Base-by-base conservation (phyloP, 2,113 vertebrate species). In the Callipepla californica region DNA sequence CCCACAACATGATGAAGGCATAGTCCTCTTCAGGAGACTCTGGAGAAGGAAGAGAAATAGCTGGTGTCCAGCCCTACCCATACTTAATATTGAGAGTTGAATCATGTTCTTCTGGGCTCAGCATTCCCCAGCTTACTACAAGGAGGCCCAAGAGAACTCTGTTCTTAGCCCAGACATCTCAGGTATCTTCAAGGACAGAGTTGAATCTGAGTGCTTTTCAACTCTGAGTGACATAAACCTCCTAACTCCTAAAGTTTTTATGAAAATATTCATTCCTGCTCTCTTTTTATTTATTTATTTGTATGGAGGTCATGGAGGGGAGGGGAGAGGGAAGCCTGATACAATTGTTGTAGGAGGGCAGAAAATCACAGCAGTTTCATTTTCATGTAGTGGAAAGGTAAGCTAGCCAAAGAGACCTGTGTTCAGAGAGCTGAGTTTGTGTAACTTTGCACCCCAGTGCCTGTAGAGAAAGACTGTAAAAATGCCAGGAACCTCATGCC, bases 1-100 rank as follows among this genome's bases (percentile, higher is more conserved):
- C 19, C 14, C 7, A 67, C 15, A n/a, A 50, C 42, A 45, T 0
- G 1, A 65, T 76, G 20, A 58, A 67, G 15, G 36, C 0, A 0
- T 16, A 23, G 16, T 20, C 5, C 87, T 53, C 10, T 82, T 12
- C 45, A 87, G 7, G 4, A 74, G 25, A 19, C 17, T 65, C 20
- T 72, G 32, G 25, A 59, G 5, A 55, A 65, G 22, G 34, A 85
- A 68, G 44, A 10, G 5, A 48, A 87, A 82, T 30, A 53, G 6
- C 12, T 2, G 1, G 2, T 16, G 36, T 89, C 15, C 53, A 93
- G 32, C 48, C 6, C 11, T 42, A 5, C 3, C 20, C 61, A 12
- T 45, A 77, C n/a, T 61, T 75, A 66, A 40, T 1, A 74, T 32
- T 8, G 18, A 58, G 15, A 13, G 26, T 0, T 84, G 42, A 92